Percentiles rank a stretch among this genome's conserved stretches.
phyloP scores from a whole-genome alignment of 1,140 invertebrate species.

The Bombus huntii region DNA sequence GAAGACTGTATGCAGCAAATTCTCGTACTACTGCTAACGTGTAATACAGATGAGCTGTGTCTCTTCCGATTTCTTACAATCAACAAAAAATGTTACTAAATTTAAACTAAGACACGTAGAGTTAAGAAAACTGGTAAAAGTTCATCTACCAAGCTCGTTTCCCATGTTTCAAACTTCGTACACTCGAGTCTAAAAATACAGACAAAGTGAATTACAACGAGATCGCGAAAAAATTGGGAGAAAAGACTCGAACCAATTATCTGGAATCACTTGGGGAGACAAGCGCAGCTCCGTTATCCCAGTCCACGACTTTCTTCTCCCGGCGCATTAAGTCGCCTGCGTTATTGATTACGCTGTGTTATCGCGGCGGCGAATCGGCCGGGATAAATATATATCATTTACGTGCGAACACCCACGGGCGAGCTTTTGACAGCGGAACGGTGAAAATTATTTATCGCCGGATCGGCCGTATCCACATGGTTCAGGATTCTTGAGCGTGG shows the following conservation, averaged over 20 bases:
- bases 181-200: not conserved
- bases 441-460: constrained; percentile 73
- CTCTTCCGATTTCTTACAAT: too few relatives aligned
- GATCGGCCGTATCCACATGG: constrained; percentile 32
- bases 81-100: too few relatives aligned
- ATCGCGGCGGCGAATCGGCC: constrained; percentile 61
- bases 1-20: fast-evolving
- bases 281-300: constrained; percentile 13
- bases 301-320: constrained; percentile 42
- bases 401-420: constrained; percentile 63
- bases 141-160: not conserved
- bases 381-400: constrained; percentile 68
- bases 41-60: too few relatives aligned
- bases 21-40: too few relatives aligned
- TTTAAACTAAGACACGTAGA: too few relatives aligned
- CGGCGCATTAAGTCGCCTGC: constrained; percentile 50
- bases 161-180: not conserved
- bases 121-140: too few relatives aligned
- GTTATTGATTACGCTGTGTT: constrained; percentile 63
- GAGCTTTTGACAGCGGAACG: constrained; percentile 67
- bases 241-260: constrained; percentile 19
- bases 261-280: not conserved
- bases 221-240: too few relatives aligned
- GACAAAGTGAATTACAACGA: too few relatives aligned
- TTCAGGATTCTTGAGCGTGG: constrained; percentile 69